These are phyloP conservation scores for Spatulosminthurus flaviceps DNA, from an alignment of 2,888 invertebrate genomes.

Conservation along the genomic window DNA sequence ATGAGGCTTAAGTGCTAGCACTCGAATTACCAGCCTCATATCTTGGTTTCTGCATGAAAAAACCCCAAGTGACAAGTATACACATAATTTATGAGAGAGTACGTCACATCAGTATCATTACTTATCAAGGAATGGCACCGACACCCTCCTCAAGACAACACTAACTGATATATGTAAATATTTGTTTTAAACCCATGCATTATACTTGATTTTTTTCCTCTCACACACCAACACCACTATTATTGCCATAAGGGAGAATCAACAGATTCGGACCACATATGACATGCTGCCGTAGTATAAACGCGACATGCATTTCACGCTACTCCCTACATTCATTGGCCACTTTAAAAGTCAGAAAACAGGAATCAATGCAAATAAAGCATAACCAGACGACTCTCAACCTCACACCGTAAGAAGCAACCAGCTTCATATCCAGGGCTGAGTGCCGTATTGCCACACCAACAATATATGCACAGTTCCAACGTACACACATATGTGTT, in stretches of 20 bases:
- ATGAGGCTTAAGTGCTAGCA: constrained; percentile 13
- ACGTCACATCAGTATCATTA: constrained; percentile 41
- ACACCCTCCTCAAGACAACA: constrained; percentile 40
- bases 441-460: constrained; percentile 13
- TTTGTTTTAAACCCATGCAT: constrained; percentile 32
- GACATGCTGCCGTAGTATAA: constrained; percentile 22
- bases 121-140: constrained; percentile 40
- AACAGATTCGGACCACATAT: constrained; percentile 23
- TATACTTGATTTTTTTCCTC: constrained; percentile 16
- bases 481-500: neutral
- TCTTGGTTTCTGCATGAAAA: constrained; percentile 37
- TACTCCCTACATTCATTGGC: constrained; percentile 38
- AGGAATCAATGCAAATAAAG: constrained; percentile 41
- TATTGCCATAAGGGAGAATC: constrained; percentile 22
- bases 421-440: too few relatives aligned
- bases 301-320: constrained; percentile 27
- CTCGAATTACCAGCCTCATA: constrained; percentile 38
- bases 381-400: constrained; percentile 23
- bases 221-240: neutral
- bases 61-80: constrained; percentile 31
- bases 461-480: neutral
- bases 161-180: constrained; percentile 39
- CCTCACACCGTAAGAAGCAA: neutral
- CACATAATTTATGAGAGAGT: constrained; percentile 38
- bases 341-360: constrained; percentile 35